Evolutionary conservation across 2,797 vertebrate genomes (phyloP), one percentile per base, ranked within the genome.

Genomic region (Hipposideros larvatus): DNA sequence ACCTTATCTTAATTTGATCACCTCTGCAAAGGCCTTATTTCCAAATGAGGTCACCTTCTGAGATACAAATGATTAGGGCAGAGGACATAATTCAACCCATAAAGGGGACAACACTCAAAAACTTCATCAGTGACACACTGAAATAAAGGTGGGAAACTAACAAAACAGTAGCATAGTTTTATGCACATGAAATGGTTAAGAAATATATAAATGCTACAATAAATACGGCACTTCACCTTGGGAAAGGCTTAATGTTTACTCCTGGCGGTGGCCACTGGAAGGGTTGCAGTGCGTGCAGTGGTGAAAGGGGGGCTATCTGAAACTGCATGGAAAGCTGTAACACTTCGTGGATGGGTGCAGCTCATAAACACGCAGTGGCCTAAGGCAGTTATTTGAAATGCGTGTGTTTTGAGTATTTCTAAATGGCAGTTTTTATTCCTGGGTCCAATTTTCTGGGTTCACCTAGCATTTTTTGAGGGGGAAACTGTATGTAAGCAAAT

Each of bases 401-500:
- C 7, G 14, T 13, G 6, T 13, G 1, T 41, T 89, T 70, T 75
- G 34, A 48, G 19, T 41, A 26, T 88, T 93, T 57, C 80, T 75
- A 37, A 18, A 3, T 7, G 37, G 26, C 2, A 22, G 31, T 28
- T 70, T 90, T 53, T 41, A 90, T 77, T 91, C 11, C n/a, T 78
- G 77, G 21, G 22, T 15, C 2, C 37, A 26, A 11, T 77, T 88
- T 88, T 78, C 13, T 78, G 2, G 6, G 24, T 57, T 90, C 37
- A 28, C 18, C 28, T 46, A 34, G 22, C 63, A 66, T 73, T 95
- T 83, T 43, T 63, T 78, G 55, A 87, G 41, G 46, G 43, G 28
- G 57, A 90, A 91, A 93, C 43, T 34, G 41, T 37, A 22, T 48
- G 22, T 51, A 71, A 93, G 31, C 43, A 86, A 88, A 75, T 84